Evolutionary conservation across 2,797 vertebrate genomes (phyloP).

Genomic region (Nyctalus aviator): DNA sequence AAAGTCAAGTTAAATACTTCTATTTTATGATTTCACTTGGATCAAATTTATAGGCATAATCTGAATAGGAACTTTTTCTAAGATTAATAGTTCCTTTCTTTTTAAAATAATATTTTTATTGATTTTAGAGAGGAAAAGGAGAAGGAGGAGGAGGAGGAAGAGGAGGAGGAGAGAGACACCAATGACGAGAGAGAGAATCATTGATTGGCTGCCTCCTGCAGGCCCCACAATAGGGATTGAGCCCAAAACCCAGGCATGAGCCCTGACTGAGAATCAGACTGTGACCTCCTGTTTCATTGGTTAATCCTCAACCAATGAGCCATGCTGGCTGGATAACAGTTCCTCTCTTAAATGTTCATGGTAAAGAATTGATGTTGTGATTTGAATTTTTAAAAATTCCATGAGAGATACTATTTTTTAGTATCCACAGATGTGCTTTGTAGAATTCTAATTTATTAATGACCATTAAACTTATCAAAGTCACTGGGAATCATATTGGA

Average conservation of each 20-base stretch:
- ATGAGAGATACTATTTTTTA: constrained; percentile 57
- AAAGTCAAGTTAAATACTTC: constrained; percentile 58
- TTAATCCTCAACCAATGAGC: too few species aligned
- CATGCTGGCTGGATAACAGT: constrained; percentile 53
- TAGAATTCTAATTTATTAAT: constrained; percentile 29
- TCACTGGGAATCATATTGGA: background rate
- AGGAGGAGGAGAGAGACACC: too few species aligned
- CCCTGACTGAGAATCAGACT: too few species aligned
- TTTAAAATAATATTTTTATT: too few species aligned
- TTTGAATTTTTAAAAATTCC: constrained; percentile 68
- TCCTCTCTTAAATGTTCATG: constrained; percentile 74
- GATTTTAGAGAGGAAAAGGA: too few species aligned
- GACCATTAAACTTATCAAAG: background rate
- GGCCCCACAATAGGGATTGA: too few species aligned
- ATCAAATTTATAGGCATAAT: constrained; percentile 75
- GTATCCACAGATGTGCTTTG: background rate
- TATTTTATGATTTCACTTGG: constrained; percentile 73
- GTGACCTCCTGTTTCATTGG: too few species aligned
- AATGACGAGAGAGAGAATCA: too few species aligned
- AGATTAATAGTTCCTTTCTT: constrained; percentile 75
- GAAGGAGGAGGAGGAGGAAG: too few species aligned
- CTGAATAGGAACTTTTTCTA: constrained; percentile 76
- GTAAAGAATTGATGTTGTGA: constrained; percentile 49
- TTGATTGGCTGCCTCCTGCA: too few species aligned
- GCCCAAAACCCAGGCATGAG: too few species aligned